A percentile compares a stretch with the other conserved stretches of the same genome.
Evolutionary conservation across 2,113 vertebrate genomes (phyloP).

Genomic region (Cynopterus brachyotis): DNA sequence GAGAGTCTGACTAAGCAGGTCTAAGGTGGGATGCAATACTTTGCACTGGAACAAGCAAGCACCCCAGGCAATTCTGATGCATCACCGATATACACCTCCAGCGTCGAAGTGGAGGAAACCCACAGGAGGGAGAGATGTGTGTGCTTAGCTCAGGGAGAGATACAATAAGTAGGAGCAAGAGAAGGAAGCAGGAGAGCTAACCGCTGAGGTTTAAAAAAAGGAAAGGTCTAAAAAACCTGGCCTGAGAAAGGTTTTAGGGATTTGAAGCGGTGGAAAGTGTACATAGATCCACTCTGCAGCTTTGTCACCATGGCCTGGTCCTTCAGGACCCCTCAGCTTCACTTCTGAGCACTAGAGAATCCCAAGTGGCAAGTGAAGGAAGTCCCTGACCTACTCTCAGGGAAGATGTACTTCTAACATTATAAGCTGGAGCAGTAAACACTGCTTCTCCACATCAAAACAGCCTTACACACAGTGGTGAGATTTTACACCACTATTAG

Average conservation of each 20-base stretch:
- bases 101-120: not conserved
- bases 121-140: not conserved
- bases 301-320: not conserved
- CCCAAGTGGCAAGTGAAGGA: not conserved
- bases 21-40: not conserved
- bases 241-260: not conserved
- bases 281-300: fast-evolving
- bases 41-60: too few relatives aligned
- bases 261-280: not conserved
- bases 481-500: not conserved
- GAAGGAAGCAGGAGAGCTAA: not conserved
- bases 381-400: not conserved
- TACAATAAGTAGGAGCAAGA: fast-evolving
- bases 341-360: not conserved
- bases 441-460: not conserved
- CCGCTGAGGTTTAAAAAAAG: not conserved
- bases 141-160: not conserved
- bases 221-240: not conserved
- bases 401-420: not conserved
- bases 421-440: not conserved
- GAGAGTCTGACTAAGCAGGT: not conserved
- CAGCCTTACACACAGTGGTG: not conserved
- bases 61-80: not conserved
- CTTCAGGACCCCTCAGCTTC: not conserved
- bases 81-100: not conserved